Evolutionary conservation across 2,113 vertebrate species (phyloP).

Genomic region (Hemiprocne comata): DNA sequence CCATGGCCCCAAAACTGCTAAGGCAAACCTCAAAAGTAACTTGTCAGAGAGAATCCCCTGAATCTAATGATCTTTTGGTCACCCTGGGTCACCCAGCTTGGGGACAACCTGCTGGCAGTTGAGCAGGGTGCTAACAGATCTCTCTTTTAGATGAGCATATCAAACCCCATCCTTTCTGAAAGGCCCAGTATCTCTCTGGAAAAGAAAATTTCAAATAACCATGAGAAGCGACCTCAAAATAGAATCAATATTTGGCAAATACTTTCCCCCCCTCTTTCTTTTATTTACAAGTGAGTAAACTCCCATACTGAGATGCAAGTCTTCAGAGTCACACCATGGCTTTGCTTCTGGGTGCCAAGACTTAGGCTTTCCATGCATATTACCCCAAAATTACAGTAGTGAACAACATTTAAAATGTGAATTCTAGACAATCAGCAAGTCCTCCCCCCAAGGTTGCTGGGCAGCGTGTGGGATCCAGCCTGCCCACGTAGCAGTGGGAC

Average conservation of each 20-base stretch:
- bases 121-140: neutral
- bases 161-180: neutral
- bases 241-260: neutral
- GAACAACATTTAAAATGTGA: neutral
- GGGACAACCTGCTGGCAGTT: neutral
- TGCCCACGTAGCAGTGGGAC: fast-evolving
- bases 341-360: neutral
- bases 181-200: neutral
- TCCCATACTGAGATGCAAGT: neutral
- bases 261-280: neutral
- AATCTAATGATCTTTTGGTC: neutral
- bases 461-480: neutral
- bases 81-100: neutral
- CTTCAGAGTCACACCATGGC: neutral
- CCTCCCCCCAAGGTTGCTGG: neutral
- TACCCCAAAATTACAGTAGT: neutral
- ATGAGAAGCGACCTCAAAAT: neutral
- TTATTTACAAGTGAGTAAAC: neutral
- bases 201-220: neutral
- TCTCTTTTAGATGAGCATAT: neutral
- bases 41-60: neutral
- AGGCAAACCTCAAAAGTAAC: neutral
- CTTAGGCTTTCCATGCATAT: neutral
- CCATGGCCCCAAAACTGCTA: neutral
- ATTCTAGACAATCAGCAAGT: neutral